Evolutionary conservation across 2,797 vertebrate genomes (phyloP).

Genomic region (Pempheris klunzingeri): DNA sequence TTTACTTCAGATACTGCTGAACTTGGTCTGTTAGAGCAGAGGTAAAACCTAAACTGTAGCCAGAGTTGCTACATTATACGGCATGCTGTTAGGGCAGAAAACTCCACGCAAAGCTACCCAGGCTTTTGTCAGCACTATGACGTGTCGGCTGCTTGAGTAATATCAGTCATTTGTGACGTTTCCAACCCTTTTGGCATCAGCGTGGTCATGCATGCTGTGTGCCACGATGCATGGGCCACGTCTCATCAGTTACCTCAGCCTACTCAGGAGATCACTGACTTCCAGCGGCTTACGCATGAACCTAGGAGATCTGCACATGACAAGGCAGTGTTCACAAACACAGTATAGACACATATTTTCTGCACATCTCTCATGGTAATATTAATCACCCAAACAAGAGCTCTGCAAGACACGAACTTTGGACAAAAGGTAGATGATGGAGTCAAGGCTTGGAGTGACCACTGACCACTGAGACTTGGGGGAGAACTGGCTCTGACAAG

Average conservation of each 20-base stretch:
- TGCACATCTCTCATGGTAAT: not conserved
- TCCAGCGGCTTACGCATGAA: conserved; percentile 83
- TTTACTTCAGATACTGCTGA: not conserved
- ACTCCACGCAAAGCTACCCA: conserved; percentile 32
- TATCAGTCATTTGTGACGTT: conserved; percentile 1
- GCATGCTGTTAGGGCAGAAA: conserved; percentile 68
- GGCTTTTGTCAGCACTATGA: conserved; percentile 33
- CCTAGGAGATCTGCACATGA: conserved; percentile 86
- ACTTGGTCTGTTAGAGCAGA: not conserved
- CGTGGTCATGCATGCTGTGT: conserved; percentile 74
- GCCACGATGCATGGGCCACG: conserved; percentile 76
- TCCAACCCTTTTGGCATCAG: conserved; percentile 34
- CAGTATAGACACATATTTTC: conserved; percentile 25
- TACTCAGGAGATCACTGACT: conserved; percentile 85
- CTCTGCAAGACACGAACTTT: not conserved
- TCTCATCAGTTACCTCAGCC: conserved; percentile 85
- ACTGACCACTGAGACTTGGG: conserved; percentile 1
- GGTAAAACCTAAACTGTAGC: not conserved
- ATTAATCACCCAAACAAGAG: conserved; percentile 2
- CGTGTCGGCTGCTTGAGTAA: conserved; percentile 29
- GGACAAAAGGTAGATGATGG: not conserved
- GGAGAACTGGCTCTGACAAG: not conserved
- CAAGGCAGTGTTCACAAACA: conserved; percentile 74
- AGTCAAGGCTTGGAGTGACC: not conserved
- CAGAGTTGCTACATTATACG: conserved; percentile 16